Conservation (phyloP, 1,140 invertebrate genomes). For the Littorina saxatilis region DNA sequence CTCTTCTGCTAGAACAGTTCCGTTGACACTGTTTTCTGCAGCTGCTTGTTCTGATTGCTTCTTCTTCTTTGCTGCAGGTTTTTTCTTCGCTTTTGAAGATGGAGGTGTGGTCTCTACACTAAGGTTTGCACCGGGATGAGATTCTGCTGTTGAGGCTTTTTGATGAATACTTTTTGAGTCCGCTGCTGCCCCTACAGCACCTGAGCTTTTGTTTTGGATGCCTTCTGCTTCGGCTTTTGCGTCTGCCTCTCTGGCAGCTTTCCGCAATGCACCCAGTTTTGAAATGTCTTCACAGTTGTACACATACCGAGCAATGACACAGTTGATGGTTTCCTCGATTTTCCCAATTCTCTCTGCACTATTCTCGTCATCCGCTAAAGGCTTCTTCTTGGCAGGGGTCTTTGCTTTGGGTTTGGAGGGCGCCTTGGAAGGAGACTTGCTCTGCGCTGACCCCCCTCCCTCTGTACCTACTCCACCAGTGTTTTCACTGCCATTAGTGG, state of each 20-base stretch:
- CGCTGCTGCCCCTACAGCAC: background rate
- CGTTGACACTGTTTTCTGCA: background rate
- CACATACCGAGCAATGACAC: slow-evolving; percentile 47
- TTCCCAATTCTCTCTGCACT: slow-evolving; percentile 22
- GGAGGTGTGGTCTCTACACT: background rate
- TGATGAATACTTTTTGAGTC: background rate
- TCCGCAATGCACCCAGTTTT: slow-evolving; percentile 31
- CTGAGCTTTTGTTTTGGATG: background rate
- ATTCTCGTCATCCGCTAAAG: slow-evolving; percentile 32
- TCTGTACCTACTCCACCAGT: background rate
- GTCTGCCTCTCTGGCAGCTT: slow-evolving; percentile 35
- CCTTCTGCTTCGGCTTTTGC: background rate
- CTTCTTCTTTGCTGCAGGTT: slow-evolving; percentile 18
- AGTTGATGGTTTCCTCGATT: slow-evolving; percentile 37
- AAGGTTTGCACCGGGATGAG: background rate
- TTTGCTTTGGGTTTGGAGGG: slow-evolving; percentile 35
- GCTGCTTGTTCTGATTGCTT: slow-evolving; percentile 7
- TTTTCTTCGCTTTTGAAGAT: slow-evolving; percentile 25
- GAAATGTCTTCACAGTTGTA: slow-evolving; percentile 37
- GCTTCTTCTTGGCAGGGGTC: slow-evolving; percentile 34
- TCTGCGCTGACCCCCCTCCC: background rate
- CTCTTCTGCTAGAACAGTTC: background rate
- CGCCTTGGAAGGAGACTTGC: too few relatives aligned
- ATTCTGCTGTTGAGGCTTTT: slow-evolving; percentile 1
- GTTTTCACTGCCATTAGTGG: background rate